Conservation (phyloP, 1,140 invertebrate species). For the Dinoponera quadriceps region DNA sequence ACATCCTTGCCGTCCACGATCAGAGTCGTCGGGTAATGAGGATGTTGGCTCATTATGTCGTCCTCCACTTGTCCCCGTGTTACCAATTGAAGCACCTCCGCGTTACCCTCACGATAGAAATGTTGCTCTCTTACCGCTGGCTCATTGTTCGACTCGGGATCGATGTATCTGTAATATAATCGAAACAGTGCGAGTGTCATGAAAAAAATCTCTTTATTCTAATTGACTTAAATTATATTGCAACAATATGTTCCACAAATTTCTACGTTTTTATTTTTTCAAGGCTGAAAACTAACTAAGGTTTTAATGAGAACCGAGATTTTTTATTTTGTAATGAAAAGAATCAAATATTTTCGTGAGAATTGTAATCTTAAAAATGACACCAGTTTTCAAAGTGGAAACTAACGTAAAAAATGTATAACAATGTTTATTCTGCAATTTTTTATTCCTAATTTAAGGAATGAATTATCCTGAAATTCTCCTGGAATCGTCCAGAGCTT, state of each 20-base stretch:
- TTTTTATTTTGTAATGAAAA: too few species aligned
- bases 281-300: too few species aligned
- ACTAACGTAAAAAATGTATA: too few species aligned
- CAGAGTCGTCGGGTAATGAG: constrained; percentile 81
- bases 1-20: constrained; percentile 92
- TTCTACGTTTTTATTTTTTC: too few species aligned
- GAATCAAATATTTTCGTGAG: too few species aligned
- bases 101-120: constrained; percentile 93
- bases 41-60: constrained; percentile 76
- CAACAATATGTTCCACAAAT: neutral
- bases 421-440: too few species aligned
- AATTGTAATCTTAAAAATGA: too few species aligned
- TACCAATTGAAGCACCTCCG: constrained; percentile 92
- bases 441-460: too few species aligned
- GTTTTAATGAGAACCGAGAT: too few species aligned
- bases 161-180: constrained; percentile 78
- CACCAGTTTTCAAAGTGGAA: too few species aligned
- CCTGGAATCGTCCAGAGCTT: too few species aligned
- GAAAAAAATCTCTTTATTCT: neutral
- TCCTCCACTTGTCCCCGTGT: constrained; percentile 89
- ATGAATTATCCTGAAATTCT: too few species aligned
- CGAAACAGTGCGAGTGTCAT: neutral
- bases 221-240: neutral
- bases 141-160: constrained; percentile 79
- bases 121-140: constrained; percentile 88